These are phyloP conservation scores for Watsonalla cultraria DNA, from an alignment of 2,888 invertebrate genomes.

Conservation along the genomic window DNA sequence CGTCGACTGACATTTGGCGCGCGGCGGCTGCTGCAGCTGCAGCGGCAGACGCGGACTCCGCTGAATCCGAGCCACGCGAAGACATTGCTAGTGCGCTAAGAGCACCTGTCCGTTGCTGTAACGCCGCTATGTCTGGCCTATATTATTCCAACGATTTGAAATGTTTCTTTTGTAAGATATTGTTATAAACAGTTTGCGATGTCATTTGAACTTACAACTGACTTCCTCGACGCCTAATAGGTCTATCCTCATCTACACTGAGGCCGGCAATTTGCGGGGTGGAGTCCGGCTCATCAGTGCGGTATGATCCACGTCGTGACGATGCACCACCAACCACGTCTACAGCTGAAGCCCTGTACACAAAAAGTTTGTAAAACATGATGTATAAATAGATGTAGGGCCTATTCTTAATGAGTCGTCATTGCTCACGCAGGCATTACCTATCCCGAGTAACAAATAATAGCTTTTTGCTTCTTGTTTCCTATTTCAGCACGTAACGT, in stretches of 20 bases:
- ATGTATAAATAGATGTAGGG: not conserved
- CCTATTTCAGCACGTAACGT: not conserved
- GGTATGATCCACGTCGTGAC: conserved; percentile 81
- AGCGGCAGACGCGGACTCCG: conserved; percentile 61
- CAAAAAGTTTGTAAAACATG: not conserved
- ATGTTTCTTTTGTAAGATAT: not conserved
- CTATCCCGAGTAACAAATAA: not conserved
- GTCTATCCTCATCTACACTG: conserved; percentile 85
- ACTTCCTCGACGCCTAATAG: conserved; percentile 87
- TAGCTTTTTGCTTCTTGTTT: not conserved
- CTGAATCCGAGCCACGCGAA: conserved; percentile 52
- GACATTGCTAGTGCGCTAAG: conserved; percentile 67
- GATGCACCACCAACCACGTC: conserved; percentile 86
- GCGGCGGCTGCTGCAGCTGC: conserved; percentile 81
- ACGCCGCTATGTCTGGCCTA: conserved; percentile 87
- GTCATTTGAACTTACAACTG: conserved; percentile 83
- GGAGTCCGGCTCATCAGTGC: conserved; percentile 79
- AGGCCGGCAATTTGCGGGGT: conserved; percentile 78
- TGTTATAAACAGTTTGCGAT: no score
- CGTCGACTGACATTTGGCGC: conserved; percentile 92
- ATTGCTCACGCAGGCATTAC: not conserved
- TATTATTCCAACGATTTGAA: not conserved
- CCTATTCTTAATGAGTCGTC: not conserved
- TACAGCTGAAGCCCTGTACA: conserved; percentile 85
- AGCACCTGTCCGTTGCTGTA: conserved; percentile 80